A percentile compares a stretch with the other conserved stretches of the same genome.
Conservation (phyloP, 2,113 vertebrate genomes). For the Gadus chalcogrammus region DNA sequence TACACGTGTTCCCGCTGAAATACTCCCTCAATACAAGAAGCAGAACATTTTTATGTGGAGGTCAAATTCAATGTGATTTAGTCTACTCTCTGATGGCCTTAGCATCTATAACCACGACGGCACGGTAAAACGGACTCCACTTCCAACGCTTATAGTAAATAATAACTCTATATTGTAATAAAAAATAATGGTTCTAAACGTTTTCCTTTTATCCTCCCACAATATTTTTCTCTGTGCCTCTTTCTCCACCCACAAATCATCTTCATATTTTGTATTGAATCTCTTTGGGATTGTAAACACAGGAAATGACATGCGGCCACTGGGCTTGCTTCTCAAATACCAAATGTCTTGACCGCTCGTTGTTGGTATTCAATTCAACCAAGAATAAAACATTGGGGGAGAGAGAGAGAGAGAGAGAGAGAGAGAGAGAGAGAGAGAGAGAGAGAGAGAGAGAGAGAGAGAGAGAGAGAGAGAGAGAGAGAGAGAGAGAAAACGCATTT, state of each 20-base stretch:
- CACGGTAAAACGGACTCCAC: too few species aligned
- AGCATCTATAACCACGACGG: too few species aligned
- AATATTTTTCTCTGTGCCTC: not conserved
- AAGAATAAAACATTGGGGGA: not conserved
- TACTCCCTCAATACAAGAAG: too few species aligned
- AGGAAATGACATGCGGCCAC: not conserved
- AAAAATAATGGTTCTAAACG: not conserved
- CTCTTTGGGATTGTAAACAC: conserved; percentile 2
- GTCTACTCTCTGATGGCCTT: too few species aligned
- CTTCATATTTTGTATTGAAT: not conserved
- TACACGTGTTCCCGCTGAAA: too few species aligned
- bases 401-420: not conserved
- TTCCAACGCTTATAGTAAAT: too few species aligned
- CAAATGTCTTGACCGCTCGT: too few species aligned
- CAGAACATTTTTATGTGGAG: too few species aligned
- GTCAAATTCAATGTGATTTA: too few species aligned
- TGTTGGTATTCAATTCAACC: too few species aligned
- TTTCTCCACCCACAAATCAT: not conserved
- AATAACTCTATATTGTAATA: not conserved
- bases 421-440: not conserved
- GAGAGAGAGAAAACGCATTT: not conserved
- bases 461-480: not conserved
- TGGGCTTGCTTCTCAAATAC: too few species aligned
- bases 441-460: not conserved
- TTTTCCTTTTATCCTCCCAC: not conserved